Base-by-base conservation (phyloP, 2,888 invertebrate genomes). In the Acutogordius australiensis region DNA sequence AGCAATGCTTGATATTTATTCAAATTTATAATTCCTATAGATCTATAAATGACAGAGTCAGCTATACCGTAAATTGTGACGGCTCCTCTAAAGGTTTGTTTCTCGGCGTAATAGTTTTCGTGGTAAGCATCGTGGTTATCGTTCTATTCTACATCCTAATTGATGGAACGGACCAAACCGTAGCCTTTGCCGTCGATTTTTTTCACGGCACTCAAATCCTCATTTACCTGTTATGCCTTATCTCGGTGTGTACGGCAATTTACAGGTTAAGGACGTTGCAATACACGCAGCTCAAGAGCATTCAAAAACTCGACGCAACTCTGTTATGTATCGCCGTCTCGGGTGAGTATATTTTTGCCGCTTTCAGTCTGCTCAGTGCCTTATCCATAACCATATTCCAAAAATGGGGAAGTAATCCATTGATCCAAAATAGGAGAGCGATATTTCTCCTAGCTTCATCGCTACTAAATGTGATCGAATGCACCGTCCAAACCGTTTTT, bases 401-500 rank as follows among this genome's bases (percentile, higher is more conserved):
- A n/a, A n/a, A n/a, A n/a, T n/a, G n/a, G n/a, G n/a, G n/a, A n/a
- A n/a, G n/a, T n/a, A n/a, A n/a, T n/a, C n/a, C n/a, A n/a, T n/a
- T n/a, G n/a, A n/a, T n/a, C n/a, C n/a, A n/a, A n/a, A n/a, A n/a
- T n/a, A n/a, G n/a, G n/a, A n/a, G n/a, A n/a, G 8, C 51, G 13
- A 23, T 51, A 18, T 26, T 51, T 18, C 84, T 88, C 63, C 82
- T 86, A 78, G 79, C 85, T 63, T 86, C 87, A 63, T 83, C 84
- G 67, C 78, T 81, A 61, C 76, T 88, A 61, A 81, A 84, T 61
- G 80, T 90, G 61, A 75, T 84, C 62, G 87, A 90, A 77, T 85
- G 88, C 62, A 79, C 87, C n/a, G 76, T 88, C 21, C 90, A 90
- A 73, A 76, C 88, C 69, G 74, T 90, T 30, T 90, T 88, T 73